phyloP scores from a whole-genome alignment of 2,888 invertebrate genomes.

The Tinea trinotella region DNA sequence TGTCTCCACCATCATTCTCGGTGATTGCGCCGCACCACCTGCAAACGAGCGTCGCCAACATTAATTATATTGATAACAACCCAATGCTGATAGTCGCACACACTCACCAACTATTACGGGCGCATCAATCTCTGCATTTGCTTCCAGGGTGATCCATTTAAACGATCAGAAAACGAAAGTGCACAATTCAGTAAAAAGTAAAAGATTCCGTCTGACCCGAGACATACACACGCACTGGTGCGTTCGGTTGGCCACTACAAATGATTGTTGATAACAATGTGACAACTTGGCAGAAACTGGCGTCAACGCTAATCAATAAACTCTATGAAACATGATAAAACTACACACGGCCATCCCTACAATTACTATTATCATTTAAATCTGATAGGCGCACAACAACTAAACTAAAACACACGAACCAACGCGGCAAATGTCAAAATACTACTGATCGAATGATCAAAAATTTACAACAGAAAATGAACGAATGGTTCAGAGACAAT shows the following conservation, averaged over 20 bases:
- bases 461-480: no score
- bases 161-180: constrained; percentile 24
- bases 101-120: no score
- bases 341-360: neutral
- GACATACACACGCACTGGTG: neutral
- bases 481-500: neutral
- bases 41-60: no score
- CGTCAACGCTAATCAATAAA: neutral
- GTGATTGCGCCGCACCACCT: constrained; percentile 27
- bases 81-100: no score
- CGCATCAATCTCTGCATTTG: no score
- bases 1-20: constrained; percentile 67
- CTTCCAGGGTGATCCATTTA: no score
- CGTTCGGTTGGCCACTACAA: neutral
- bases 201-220: constrained; percentile 20
- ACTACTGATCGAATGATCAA: constrained; percentile 10
- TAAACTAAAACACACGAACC: neutral
- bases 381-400: no score
- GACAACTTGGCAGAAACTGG: no score
- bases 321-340: neutral
- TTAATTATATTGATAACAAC: no score
- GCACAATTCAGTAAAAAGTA: constrained; percentile 20
- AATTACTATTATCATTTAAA: no score
- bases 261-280: no score
- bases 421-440: constrained; percentile 9